These are phyloP conservation scores for Ommatoiulus sabulosus DNA, from an alignment of 2,888 invertebrate genomes.

Conservation along the genomic window DNA sequence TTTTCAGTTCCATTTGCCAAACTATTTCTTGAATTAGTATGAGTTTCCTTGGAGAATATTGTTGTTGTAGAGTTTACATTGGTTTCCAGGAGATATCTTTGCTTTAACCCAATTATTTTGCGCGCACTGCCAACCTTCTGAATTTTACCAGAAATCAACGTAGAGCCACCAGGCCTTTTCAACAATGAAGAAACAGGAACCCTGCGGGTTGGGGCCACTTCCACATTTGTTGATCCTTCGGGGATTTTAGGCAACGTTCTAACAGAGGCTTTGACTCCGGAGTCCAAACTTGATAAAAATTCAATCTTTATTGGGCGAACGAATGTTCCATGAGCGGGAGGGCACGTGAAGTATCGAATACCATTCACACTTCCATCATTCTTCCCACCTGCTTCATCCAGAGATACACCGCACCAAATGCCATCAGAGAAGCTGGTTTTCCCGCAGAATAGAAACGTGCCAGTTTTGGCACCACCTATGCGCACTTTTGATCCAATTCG, in stretches of 20 bases:
- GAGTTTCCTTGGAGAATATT: not conserved
- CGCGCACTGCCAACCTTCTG: not conserved
- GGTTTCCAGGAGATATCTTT: not conserved
- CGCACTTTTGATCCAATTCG: slow-evolving; percentile 68
- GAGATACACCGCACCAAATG: slow-evolving; percentile 76
- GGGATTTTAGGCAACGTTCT: not conserved
- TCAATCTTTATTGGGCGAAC: not conserved
- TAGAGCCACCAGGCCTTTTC: not conserved
- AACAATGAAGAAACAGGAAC: not conserved
- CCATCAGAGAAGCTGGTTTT: slow-evolving; percentile 72
- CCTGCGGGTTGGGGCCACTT: not conserved
- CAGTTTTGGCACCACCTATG: slow-evolving; percentile 69
- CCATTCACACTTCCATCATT: slow-evolving; percentile 76
- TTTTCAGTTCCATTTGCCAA: not conserved
- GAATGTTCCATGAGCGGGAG: slow-evolving; percentile 74
- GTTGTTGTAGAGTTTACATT: not conserved
- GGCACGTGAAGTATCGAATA: slow-evolving; percentile 75
- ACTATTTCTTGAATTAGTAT: not conserved
- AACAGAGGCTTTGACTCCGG: not conserved
- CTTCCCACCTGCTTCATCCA: slow-evolving; percentile 73
- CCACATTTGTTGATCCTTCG: not conserved
- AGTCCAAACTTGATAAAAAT: not conserved
- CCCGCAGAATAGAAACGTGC: slow-evolving; percentile 74
- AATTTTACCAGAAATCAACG: not conserved
- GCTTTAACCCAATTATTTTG: not conserved